Conservation (phyloP, 2,113 vertebrate genomes). For the Ursus arctos region DNA sequence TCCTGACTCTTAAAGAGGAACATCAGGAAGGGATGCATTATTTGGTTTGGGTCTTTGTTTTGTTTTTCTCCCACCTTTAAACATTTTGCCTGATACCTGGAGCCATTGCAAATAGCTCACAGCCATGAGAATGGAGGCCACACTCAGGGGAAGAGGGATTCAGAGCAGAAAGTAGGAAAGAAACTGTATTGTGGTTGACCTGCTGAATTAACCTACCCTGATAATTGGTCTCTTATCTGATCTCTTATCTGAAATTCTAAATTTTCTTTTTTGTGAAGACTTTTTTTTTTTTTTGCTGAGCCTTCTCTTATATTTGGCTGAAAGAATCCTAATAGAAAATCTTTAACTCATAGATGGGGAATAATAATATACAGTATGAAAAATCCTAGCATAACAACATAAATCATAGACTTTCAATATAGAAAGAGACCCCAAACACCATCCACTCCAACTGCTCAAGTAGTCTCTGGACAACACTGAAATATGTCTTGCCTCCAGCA, state of each 20-base stretch:
- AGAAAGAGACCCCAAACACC: background rate
- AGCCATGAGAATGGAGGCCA: background rate
- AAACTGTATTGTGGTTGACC: background rate
- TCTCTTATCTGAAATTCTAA: background rate
- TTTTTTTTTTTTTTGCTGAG: background rate
- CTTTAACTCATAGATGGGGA: background rate
- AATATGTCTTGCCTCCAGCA: background rate
- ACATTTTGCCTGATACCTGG: background rate
- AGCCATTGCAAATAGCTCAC: background rate
- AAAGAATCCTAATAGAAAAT: background rate
- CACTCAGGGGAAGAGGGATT: fast-evolving
- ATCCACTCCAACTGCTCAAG: background rate
- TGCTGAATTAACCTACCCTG: background rate
- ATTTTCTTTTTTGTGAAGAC: background rate
- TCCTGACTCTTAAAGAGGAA: background rate
- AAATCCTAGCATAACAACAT: background rate
- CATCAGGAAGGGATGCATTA: background rate
- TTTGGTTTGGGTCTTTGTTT: background rate
- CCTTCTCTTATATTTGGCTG: background rate
- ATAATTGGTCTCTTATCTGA: background rate
- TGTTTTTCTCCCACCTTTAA: background rate
- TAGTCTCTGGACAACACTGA: background rate
- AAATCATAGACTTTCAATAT: background rate
- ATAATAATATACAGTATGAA: background rate
- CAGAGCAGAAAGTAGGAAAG: background rate